Conservation (phyloP, 2,797 vertebrate species). For the Ibycter americanus region DNA sequence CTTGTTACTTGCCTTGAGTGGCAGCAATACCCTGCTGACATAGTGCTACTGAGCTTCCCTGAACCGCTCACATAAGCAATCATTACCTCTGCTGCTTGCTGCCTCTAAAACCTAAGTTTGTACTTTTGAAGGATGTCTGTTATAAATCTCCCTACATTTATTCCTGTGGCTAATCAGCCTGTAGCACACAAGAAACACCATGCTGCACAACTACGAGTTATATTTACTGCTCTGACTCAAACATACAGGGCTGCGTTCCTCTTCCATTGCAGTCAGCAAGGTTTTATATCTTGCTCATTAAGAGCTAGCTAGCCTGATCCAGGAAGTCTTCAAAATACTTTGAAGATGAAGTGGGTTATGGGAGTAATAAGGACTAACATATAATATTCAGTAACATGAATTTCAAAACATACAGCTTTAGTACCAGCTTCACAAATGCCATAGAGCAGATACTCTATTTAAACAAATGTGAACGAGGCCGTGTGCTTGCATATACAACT, state of each 20-base stretch:
- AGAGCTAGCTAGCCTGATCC: neutral
- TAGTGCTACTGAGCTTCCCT: accelerated
- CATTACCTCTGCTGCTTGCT: neutral
- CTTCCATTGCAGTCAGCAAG: neutral
- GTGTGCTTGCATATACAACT: neutral
- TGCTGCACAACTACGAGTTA: neutral
- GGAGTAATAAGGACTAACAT: neutral
- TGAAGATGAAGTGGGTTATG: neutral
- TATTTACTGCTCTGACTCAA: neutral
- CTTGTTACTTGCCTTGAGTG: neutral
- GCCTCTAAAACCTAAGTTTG: neutral
- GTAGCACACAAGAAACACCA: neutral
- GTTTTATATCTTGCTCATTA: neutral
- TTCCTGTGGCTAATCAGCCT: neutral
- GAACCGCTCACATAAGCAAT: neutral
- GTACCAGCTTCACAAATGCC: neutral
- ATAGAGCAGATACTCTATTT: neutral
- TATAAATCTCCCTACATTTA: neutral
- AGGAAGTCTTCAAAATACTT: neutral
- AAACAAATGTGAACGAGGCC: neutral
- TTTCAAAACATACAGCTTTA: neutral
- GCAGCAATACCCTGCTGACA: neutral
- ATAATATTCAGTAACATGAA: neutral
- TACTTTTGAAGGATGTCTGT: neutral
- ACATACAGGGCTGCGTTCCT: neutral